Conservation (phyloP, 2,113 vertebrate genomes). For the Pedetes capensis region DNA sequence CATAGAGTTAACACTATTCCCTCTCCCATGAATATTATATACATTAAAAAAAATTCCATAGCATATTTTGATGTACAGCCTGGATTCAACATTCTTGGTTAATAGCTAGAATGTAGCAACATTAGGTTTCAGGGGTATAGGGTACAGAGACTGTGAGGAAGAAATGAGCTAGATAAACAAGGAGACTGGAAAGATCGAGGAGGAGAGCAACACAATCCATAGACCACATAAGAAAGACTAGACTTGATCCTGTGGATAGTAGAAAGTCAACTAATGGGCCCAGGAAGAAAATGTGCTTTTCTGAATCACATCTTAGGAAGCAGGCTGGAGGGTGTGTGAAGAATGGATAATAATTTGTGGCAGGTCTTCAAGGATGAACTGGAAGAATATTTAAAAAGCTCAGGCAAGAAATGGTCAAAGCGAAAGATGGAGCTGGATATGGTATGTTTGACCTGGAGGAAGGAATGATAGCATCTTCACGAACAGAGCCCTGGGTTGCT, state of each 20-base stretch:
- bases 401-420: neutral
- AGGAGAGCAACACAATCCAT: accelerated
- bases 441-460: neutral
- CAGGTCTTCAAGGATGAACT: neutral
- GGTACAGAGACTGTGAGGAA: neutral
- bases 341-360: neutral
- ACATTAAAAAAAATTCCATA: neutral
- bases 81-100: neutral
- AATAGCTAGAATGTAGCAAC: neutral
- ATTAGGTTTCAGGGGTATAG: neutral
- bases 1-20: neutral
- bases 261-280: neutral
- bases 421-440: neutral
- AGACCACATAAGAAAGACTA: neutral
- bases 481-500: neutral
- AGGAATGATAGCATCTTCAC: neutral
- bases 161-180: neutral
- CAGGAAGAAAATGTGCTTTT: neutral
- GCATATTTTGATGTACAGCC: neutral
- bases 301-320: neutral
- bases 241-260: neutral
- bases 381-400: neutral
- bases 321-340: neutral
- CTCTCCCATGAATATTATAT: neutral
- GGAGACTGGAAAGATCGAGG: neutral